Base-by-base conservation (phyloP, 2,113 vertebrate species). In the Chamaetylas fuelleborni region DNA sequence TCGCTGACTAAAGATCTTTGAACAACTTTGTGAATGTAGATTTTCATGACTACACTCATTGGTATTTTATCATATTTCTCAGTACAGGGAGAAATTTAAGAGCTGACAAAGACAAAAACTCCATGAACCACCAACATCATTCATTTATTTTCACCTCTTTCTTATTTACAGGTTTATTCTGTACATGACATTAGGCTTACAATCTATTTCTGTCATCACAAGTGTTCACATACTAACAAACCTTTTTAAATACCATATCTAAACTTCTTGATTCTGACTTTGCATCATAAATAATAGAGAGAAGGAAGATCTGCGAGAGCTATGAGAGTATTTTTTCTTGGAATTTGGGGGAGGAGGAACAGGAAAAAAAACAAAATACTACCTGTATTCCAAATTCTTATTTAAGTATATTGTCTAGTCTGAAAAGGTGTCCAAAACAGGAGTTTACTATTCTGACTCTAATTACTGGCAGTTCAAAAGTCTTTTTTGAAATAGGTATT, bases 291-390 rank as follows among this genome's bases (percentile, higher is more conserved):
- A 60, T 28, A 85, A 74, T 23, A 5, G 15, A 61, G 1, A 1
- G 5, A 19, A 58, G 54, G 19, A 77, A 86, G 8, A 20, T 6
- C 8, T 56, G 9, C 24, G 11, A 72, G 9, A 74, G 6, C 2
- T 60, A 9, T 20, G 31, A 70, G 4, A 69, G 6, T 10, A 65
- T 29, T 61, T 81, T 90, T 53, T 36, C 25, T 74, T 42, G 18
- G 6, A 78, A 66, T 54, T 29, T 9, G 4, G 0, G 4, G 4
- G 3, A 25, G 8, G 8, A 65, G 5, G 3, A 33, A 20, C 5
- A 20, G 9, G 9, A 14, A 33, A 67, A 54, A 53, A 43, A 4
- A 8, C 2, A 42, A 36, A 36, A 22, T 42, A 12, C 4, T 40
- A 7, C 2, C 2, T 69, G 6, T 33, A 43, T 43, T 86, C 16